Evolutionary conservation across 2,888 invertebrate genomes (phyloP).

Genomic region (Temnothorax unifasciatus): DNA sequence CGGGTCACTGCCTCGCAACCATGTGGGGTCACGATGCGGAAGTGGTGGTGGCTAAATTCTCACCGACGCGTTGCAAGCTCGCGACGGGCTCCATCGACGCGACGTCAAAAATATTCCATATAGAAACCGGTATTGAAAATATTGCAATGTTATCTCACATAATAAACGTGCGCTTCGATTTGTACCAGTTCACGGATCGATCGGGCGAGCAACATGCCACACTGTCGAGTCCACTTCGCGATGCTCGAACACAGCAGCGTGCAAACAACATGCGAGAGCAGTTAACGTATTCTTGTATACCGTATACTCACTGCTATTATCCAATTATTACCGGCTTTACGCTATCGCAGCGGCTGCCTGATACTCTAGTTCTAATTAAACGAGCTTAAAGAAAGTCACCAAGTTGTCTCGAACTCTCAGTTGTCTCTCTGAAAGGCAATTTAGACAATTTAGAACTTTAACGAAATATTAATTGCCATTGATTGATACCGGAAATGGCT

Average conservation of each 20-base stretch:
- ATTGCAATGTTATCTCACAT: conserved; percentile 36
- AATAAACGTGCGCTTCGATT: conserved; percentile 32
- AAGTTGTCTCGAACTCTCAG: not conserved
- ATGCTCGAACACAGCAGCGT: not conserved
- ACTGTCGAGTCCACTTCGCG: conserved; percentile 1
- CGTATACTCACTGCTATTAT: not conserved
- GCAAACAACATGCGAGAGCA: not conserved
- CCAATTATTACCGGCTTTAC: conserved; percentile 16
- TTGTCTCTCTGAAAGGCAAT: not conserved
- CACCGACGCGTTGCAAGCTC: conserved; percentile 89
- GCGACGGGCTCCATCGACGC: conserved; percentile 93
- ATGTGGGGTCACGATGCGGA: conserved; percentile 93
- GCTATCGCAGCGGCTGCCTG: not conserved
- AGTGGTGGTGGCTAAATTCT: conserved; percentile 91
- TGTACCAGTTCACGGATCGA: conserved; percentile 1
- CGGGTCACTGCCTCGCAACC: conserved; percentile 90
- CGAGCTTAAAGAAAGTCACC: conserved; percentile 2
- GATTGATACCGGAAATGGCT: not conserved
- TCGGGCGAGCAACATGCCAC: not conserved
- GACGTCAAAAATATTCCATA: conserved; percentile 91
- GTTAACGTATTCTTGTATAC: not conserved
- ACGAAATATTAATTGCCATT: not conserved
- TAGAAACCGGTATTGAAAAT: conserved; percentile 88
- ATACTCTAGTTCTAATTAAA: conserved; percentile 33
- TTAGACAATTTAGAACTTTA: not conserved